phyloP scores from a whole-genome alignment of 2,113 vertebrate species.

The Xenopus tropicalis region DNA sequence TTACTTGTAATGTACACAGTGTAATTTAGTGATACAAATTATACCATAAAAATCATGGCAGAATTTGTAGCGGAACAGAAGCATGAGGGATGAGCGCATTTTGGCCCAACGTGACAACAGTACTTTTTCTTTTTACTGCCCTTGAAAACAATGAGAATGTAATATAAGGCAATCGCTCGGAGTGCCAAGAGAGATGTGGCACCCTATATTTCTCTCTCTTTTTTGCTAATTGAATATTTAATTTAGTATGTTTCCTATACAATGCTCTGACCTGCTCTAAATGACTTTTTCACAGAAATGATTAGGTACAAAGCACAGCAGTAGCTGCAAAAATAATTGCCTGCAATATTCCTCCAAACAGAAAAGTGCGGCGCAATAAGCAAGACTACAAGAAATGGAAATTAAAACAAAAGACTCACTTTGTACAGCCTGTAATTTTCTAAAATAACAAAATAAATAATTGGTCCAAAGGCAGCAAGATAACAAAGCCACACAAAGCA shows the following conservation, averaged over 20 bases:
- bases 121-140: no score
- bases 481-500: neutral
- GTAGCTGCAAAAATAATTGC: neutral
- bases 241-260: neutral
- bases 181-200: no score
- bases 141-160: no score
- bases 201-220: no score
- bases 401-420: conserved; percentile 18
- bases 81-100: no score
- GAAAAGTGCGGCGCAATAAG: neutral
- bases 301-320: conserved; percentile 23
- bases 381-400: neutral
- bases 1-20: no score
- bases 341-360: neutral
- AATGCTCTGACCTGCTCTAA: neutral
- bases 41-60: no score
- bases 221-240: neutral
- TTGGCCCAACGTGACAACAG: no score
- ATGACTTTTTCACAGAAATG: conserved; percentile 9
- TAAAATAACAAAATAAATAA: conserved; percentile 14
- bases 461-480: neutral
- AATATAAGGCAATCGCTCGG: no score
- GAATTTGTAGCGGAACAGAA: no score
- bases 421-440: neutral
- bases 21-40: no score